Evolutionary conservation across 92 coral and sea anemone species (phyloP).

Genomic region (Virgularia gustaviana): DNA sequence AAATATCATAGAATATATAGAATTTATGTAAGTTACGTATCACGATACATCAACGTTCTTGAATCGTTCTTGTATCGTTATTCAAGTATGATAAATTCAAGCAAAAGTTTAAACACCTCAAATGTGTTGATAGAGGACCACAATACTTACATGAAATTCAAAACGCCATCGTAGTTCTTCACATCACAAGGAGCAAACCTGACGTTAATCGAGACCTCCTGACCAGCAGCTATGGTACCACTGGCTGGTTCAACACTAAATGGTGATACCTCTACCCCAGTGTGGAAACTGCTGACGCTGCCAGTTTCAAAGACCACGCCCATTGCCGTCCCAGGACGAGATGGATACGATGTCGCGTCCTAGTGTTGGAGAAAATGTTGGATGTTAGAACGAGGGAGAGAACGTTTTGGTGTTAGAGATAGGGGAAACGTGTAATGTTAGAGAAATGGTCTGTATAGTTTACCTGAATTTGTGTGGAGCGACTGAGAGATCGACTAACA

Average conservation of each 20-base stretch:
- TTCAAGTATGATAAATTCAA: not conserved
- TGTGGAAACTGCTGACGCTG: constrained; percentile 72
- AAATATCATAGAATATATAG: too few species aligned
- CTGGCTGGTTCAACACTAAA: constrained; percentile 82
- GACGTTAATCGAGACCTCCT: constrained; percentile 62
- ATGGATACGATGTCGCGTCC: constrained; percentile 60
- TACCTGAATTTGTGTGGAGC: constrained; percentile 31
- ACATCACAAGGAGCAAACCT: constrained; percentile 91
- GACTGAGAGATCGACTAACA: constrained; percentile 13
- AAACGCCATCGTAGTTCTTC: constrained; percentile 62
- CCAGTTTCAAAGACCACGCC: constrained; percentile 91
- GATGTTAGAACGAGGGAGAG: too few species aligned
- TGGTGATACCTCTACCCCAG: constrained; percentile 75
- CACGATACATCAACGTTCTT: too few species aligned
- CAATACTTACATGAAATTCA: constrained; percentile 61
- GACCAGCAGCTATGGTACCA: constrained; percentile 81
- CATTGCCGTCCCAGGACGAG: constrained; percentile 87
- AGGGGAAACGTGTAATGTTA: not conserved
- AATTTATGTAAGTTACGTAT: too few species aligned
- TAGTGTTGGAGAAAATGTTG: too few species aligned
- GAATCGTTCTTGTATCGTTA: not conserved
- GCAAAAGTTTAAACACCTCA: not conserved
- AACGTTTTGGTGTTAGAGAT: not conserved
- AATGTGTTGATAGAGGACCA: not conserved
- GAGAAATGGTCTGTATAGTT: not conserved